Base-by-base conservation (phyloP, 2,113 vertebrate genomes). In the Gulo gulo region DNA sequence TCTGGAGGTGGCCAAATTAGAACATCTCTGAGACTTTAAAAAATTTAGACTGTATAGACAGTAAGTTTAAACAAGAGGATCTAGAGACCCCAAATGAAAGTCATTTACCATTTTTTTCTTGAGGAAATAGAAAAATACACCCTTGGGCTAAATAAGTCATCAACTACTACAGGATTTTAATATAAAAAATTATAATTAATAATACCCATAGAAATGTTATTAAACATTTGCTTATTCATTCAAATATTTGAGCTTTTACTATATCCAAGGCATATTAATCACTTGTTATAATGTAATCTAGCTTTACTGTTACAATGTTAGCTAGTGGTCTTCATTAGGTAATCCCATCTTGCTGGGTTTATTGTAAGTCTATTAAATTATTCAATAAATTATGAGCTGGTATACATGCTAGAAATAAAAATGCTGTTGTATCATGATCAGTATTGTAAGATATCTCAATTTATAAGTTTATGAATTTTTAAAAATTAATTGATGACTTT, bases 151-250 rank as follows among this genome's bases (percentile, higher is more conserved):
- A 87, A 12, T 34, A 74, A 24, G 80, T 93, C 63, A 81, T 80
- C 39, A 36, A 71, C 20, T 67, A 63, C 42, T 81, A 21, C 16
- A 47, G 55, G 29, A 76, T 78, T 78, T 73, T 59, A 71, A 59
- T 93, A 85, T 59, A 14, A 65, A 34, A 42, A 85, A 78, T 93
- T 85, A 24, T 52, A 31, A 50, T 93, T 74, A 93, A 39, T 71
- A 74, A 86, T 65, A 47, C 20, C 71, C 23, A 92, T 76, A 65
- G 34, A 10, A 55, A 34, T 76, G 45, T 86, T 93, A 78, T 39
- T 76, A 63, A 87, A 80, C n/a, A 87, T 94, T 88, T 94, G 47
- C 36, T 80, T 47, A 29, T 94, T 88, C 39, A 63, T 69, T 95
- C 39, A 82, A 55, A 76, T 69, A 59, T 47, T 71, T 91, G 74